Percentiles rank a stretch among this genome's conserved stretches.
Conservation (phyloP, 2,797 vertebrate species). For the Acanthurus lineatus region DNA sequence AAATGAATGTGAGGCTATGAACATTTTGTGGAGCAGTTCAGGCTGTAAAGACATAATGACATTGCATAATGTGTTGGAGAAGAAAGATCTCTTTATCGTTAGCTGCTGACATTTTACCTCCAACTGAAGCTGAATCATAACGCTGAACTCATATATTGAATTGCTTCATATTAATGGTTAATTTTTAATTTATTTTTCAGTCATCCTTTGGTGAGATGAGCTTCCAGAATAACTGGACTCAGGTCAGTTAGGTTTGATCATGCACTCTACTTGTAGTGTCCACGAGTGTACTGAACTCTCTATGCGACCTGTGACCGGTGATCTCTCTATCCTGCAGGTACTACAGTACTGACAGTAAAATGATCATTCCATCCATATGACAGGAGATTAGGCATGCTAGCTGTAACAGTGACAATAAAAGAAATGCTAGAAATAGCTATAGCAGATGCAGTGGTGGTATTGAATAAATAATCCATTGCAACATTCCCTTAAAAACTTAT, state of each 20-base stretch:
- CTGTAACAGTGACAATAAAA: no score
- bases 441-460: not conserved
- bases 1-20: constrained; percentile 4
- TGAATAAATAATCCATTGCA: no score
- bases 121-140: not conserved
- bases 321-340: not conserved
- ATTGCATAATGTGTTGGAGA: constrained; percentile 38
- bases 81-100: constrained; percentile 27
- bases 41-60: constrained; percentile 24
- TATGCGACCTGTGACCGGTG: not conserved
- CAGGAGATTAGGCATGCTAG: not conserved
- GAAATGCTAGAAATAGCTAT: not conserved
- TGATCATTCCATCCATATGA: not conserved
- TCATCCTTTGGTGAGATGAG: not conserved
- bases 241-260: not conserved
- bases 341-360: not conserved
- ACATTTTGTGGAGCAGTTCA: constrained; percentile 5
- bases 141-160: not conserved
- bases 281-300: no score
- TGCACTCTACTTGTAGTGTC: not conserved
- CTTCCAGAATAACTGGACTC: not conserved
- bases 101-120: constrained; percentile 6
- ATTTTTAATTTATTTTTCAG: no score
- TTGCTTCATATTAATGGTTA: not conserved
- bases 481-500: no score